phyloP scores from a whole-genome alignment of 2,888 invertebrate species.

The Mactromeris polynyma region DNA sequence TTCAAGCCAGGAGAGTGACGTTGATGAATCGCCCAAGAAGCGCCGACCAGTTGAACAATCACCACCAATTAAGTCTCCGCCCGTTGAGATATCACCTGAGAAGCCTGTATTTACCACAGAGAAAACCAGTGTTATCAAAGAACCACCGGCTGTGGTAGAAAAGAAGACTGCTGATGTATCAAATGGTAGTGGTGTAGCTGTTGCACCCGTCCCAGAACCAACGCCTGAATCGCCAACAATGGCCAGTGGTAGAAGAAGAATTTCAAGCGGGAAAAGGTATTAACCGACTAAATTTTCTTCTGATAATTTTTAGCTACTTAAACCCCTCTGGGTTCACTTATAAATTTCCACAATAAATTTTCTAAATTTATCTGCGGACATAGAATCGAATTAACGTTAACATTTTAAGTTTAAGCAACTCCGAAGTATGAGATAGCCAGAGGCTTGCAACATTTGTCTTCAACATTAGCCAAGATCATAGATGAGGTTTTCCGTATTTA shows the following conservation, averaged over 20 bases:
- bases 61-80: conserved; percentile 35
- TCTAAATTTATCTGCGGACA: too few relatives aligned
- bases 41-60: conserved; percentile 46
- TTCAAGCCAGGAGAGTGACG: conserved; percentile 70
- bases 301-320: too few relatives aligned
- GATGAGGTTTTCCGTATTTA: too few relatives aligned
- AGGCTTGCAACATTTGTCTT: too few relatives aligned
- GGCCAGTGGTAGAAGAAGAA: conserved; percentile 25
- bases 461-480: too few relatives aligned
- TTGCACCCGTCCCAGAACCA: not conserved
- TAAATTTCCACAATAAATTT: too few relatives aligned
- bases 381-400: too few relatives aligned
- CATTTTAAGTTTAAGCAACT: too few relatives aligned
- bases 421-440: too few relatives aligned
- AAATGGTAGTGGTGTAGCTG: not conserved
- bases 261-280: conserved; percentile 2
- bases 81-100: conserved; percentile 56
- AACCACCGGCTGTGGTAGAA: not conserved
- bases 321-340: too few relatives aligned
- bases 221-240: not conserved
- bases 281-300: too few relatives aligned
- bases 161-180: not conserved
- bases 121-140: not conserved
- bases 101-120: conserved; percentile 19
- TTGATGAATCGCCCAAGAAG: conserved; percentile 65